These are phyloP conservation scores for Anoplophora glabripennis DNA, from an alignment of 1,140 invertebrate species.

Conservation along the genomic window DNA sequence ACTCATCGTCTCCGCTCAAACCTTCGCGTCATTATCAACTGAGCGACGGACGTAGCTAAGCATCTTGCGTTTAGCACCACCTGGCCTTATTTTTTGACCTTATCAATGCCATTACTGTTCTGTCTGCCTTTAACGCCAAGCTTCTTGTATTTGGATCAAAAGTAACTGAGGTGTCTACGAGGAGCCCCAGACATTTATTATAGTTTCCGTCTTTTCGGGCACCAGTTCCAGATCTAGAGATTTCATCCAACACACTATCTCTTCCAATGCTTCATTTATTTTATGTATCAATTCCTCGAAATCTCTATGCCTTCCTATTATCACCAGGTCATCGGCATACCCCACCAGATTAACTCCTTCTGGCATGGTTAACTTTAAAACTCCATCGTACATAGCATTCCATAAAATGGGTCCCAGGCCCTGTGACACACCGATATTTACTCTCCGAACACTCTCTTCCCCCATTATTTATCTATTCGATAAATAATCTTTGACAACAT, in stretches of 20 bases:
- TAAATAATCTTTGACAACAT: conserved; percentile 4
- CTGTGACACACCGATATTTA: conserved; percentile 48
- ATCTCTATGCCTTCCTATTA: background rate
- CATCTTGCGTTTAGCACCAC: conserved; percentile 2
- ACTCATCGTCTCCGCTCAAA: conserved; percentile 10
- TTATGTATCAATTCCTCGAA: background rate
- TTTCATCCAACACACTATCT: background rate
- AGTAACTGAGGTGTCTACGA: background rate
- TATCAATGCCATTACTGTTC: background rate
- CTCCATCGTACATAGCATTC: conserved; percentile 39
- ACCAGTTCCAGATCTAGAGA: conserved; percentile 23
- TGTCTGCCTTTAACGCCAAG: background rate
- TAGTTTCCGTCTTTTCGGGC: conserved; percentile 29
- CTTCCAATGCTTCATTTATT: background rate
- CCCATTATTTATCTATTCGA: background rate
- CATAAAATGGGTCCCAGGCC: conserved; percentile 47
- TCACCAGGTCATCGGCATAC: conserved; percentile 12
- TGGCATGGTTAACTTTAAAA: background rate
- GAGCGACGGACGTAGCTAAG: conserved; percentile 5
- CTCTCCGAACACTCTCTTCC: conserved; percentile 7
- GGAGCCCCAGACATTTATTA: conserved; percentile 22
- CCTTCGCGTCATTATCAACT: conserved; percentile 6
- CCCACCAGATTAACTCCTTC: conserved; percentile 1
- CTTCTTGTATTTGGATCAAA: conserved; percentile 14
- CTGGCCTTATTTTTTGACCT: conserved; percentile 18